phyloP scores from a whole-genome alignment of 1,140 invertebrate species.

The Lucilia sericata region DNA sequence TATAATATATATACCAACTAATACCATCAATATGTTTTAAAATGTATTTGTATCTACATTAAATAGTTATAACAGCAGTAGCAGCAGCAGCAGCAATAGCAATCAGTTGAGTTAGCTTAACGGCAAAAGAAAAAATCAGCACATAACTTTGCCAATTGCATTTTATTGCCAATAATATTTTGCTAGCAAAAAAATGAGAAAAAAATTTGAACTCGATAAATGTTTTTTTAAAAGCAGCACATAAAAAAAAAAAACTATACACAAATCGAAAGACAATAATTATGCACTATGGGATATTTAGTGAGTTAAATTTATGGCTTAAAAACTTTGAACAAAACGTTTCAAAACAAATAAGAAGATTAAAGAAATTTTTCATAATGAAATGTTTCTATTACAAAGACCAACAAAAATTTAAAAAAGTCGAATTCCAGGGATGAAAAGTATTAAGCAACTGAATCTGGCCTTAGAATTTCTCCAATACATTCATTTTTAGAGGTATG shows the following conservation, averaged over 20 bases:
- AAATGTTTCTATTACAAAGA: too few species aligned
- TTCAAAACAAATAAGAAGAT: too few species aligned
- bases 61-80: neutral
- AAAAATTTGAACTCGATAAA: constrained; percentile 40
- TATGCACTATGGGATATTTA: constrained; percentile 27
- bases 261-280: constrained; percentile 25
- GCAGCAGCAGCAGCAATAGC: neutral
- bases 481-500: too few species aligned
- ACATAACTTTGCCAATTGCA: constrained; percentile 42
- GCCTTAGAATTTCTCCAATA: too few species aligned
- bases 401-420: too few species aligned
- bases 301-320: neutral
- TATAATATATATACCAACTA: neutral
- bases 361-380: too few species aligned
- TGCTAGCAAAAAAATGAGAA: neutral
- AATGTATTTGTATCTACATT: constrained; percentile 8
- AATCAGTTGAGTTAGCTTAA: neutral
- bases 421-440: too few species aligned
- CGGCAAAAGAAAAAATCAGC: constrained; percentile 20
- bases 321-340: too few species aligned
- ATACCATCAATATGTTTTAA: constrained; percentile 19
- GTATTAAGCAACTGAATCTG: too few species aligned
- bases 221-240: constrained; percentile 11
- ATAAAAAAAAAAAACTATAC: neutral
- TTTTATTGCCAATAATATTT: constrained; percentile 41